Percentiles rank a stretch among this genome's conserved stretches.
phyloP scores from a whole-genome alignment of 2,888 invertebrate species.

The Epinotia ramella region DNA sequence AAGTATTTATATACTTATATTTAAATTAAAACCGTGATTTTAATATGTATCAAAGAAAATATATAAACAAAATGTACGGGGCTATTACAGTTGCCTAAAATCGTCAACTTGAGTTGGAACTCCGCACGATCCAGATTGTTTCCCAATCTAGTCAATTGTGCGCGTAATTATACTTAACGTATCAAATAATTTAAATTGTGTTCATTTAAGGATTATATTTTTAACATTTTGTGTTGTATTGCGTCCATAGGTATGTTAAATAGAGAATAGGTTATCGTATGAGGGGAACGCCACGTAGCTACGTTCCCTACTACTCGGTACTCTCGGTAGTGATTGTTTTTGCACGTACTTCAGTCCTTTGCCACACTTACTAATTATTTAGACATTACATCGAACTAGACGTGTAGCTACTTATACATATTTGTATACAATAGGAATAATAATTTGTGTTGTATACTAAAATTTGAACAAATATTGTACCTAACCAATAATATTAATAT shows the following conservation, averaged over 20 bases:
- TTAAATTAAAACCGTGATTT: no score
- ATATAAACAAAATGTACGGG: no score
- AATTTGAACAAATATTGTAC: neutral
- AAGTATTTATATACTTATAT: no score
- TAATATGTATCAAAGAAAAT: no score
- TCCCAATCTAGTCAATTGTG: conserved; percentile 24
- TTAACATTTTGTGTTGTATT: neutral
- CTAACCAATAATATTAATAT: neutral
- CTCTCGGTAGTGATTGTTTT: neutral
- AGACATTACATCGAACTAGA: conserved; percentile 11
- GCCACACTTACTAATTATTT: neutral
- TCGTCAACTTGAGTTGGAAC: neutral
- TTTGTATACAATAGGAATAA: neutral
- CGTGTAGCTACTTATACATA: neutral
- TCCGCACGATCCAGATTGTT: neutral
- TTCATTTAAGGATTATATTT: conserved; percentile 10
- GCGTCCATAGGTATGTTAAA: neutral
- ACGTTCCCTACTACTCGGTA: no score
- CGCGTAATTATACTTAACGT: conserved; percentile 6
- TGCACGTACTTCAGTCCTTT: conserved; percentile 1
- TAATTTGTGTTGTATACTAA: neutral
- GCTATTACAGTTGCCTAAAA: neutral
- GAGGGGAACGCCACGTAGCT: neutral
- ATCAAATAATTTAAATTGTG: conserved; percentile 12
- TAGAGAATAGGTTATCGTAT: neutral